Evolutionary conservation across 2,797 vertebrate genomes (phyloP).

Genomic region (Lithobates pipiens): DNA sequence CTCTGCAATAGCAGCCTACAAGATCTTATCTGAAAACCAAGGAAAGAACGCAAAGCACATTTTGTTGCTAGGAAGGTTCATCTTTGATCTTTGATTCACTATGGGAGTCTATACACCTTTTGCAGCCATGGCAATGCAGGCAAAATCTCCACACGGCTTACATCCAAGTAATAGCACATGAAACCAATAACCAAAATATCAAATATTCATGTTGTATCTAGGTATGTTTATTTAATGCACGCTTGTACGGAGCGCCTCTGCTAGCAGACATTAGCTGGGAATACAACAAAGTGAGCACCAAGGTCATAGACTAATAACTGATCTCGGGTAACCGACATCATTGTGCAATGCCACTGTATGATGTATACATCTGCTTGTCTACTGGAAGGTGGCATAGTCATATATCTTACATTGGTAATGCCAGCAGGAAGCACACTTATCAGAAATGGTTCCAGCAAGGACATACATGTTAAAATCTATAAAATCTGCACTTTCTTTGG

Average conservation of each 20-base stretch:
- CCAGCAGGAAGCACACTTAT: background rate
- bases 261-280: constrained; percentile 11
- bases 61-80: constrained; percentile 10
- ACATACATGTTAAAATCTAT: too few relatives aligned
- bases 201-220: constrained; percentile 37
- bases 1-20: background rate
- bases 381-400: background rate
- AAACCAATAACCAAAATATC: constrained; percentile 30
- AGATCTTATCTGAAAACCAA: background rate
- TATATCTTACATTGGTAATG: background rate
- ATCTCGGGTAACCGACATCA: background rate
- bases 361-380: background rate
- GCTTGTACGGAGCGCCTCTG: constrained; percentile 18
- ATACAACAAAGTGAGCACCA: constrained; percentile 7
- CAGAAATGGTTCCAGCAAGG: too few relatives aligned
- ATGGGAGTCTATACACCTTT: constrained; percentile 1
- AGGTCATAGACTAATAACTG: constrained; percentile 20
- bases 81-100: constrained; percentile 33
- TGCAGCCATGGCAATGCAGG: constrained; percentile 13
- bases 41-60: background rate
- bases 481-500: too few relatives aligned
- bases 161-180: constrained; percentile 38
- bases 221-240: constrained; percentile 40
- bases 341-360: too few relatives aligned
- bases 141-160: constrained; percentile 3